These are phyloP conservation scores for Thamnophis sirtalis DNA, from an alignment of 2,113 vertebrate genomes.

Conservation along the genomic window DNA sequence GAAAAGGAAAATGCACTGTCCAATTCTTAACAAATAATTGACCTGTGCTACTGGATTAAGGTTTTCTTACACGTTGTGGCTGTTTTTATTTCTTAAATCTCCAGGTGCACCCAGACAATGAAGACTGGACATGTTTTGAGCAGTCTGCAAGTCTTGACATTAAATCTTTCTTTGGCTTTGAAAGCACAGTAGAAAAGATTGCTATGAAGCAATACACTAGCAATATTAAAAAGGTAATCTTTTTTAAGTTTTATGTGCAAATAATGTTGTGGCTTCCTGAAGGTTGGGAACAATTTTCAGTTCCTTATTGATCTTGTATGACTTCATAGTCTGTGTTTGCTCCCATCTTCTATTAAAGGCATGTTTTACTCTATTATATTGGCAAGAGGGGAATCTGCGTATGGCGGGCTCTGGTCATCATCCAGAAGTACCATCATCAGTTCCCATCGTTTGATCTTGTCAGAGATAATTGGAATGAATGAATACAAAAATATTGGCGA, in stretches of 20 bases:
- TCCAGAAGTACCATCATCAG: not conserved
- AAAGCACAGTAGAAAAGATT: slow-evolving; percentile 94
- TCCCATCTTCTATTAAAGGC: not conserved
- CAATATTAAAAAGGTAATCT: slow-evolving; percentile 92
- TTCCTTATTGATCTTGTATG: not conserved
- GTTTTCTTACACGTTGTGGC: not conserved
- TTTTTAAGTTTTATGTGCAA: not conserved
- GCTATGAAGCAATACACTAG: slow-evolving; percentile 95
- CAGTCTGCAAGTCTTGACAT: slow-evolving; percentile 95
- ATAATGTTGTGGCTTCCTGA: not conserved
- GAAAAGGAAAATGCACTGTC: not conserved
- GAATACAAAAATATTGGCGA: not conserved
- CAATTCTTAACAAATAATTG: not conserved
- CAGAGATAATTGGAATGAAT: not conserved
- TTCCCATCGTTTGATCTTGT: not conserved
- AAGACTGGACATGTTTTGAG: slow-evolving; percentile 96
- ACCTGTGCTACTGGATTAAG: not conserved
- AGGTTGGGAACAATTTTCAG: not conserved
- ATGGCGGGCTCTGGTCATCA: not conserved
- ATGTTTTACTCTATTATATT: not conserved
- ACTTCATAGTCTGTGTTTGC: not conserved
- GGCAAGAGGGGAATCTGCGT: not conserved
- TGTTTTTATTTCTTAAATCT: slow-evolving; percentile 8
- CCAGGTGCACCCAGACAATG: slow-evolving; percentile 95
- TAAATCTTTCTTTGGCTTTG: slow-evolving; percentile 97